Base-by-base conservation (phyloP, 2,888 invertebrate genomes). In the Odontocolon sp. region DNA sequence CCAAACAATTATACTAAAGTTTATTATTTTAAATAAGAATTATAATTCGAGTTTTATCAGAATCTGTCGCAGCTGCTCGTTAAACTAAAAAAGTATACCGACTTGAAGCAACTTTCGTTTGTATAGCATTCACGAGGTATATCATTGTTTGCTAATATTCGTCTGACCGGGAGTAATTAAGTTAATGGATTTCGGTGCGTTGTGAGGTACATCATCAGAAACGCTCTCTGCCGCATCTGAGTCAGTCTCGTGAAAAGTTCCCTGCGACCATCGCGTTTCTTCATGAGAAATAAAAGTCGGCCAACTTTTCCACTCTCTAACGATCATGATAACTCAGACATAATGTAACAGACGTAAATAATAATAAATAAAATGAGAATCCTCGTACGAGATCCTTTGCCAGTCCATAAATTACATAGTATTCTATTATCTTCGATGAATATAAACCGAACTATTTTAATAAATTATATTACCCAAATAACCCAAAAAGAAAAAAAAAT, bases 301-400 rank as follows among this genome's bases (percentile, higher is more conserved):
- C 66, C 80, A 80, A 80, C 75, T 80, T 80, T 80, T 78, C 80
- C 78, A 80, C 80, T 80, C 80, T 80, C 80, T 80, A 80, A 78
- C 77, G 80, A 80, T 80, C 77, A 28, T 78, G 75, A 80, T 73
- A 73, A 76, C 68, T 72, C 68, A 56, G 64, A 72, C 66, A 66
- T 64, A 69, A 66, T 52, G 31, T 52, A 52, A 16, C 31, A n/a
- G n/a, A n/a, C n/a, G n/a, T 66, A 57, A 74, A 78, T 57, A 66
- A 69, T 63, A 52, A 61, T 45, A 42, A 47, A 31, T 57, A 28
- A 40, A 52, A 54, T 28, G 36, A 57, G 50, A 71, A 52, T 40
- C 11, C 36, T 70, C 21, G 21, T 14, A 52, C 52, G 52, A 6
- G 52, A 52, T 52, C 14, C 28, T 28, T 8, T 28, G 21, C 31